phyloP scores from a whole-genome alignment of 2,797 vertebrate species.

The Coluber constrictor region DNA sequence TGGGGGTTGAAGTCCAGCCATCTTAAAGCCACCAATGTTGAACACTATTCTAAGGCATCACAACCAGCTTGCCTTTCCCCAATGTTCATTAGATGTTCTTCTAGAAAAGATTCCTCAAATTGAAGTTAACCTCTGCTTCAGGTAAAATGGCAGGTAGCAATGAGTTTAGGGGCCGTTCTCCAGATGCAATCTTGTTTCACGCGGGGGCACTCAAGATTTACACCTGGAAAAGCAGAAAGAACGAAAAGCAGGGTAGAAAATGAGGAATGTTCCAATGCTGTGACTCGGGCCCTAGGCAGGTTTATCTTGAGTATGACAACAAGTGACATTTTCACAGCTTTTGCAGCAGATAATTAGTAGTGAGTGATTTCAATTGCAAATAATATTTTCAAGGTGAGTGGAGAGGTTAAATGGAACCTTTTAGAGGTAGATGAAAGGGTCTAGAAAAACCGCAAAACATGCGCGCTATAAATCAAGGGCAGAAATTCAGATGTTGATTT shows the following conservation, averaged over 20 bases:
- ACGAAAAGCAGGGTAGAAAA: neutral
- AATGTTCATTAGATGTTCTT: neutral
- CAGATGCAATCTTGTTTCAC: neutral
- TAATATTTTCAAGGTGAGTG: slow-evolving; percentile 64
- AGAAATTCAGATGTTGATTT: neutral
- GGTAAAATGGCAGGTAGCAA: neutral
- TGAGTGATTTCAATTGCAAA: slow-evolving; percentile 68
- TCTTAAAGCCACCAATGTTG: neutral
- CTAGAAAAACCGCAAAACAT: slow-evolving; percentile 32
- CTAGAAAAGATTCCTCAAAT: neutral
- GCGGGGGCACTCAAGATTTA: slow-evolving; percentile 15
- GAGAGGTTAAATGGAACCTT: slow-evolving; percentile 63
- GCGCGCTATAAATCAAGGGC: slow-evolving; percentile 25
- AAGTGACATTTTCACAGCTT: slow-evolving; percentile 60
- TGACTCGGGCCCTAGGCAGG: neutral
- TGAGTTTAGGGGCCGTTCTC: neutral
- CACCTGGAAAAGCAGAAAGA: neutral
- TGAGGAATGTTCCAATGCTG: neutral
- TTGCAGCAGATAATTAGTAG: slow-evolving; percentile 61
- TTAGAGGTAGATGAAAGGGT: slow-evolving; percentile 48
- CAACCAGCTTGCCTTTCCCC: neutral
- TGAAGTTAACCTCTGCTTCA: neutral
- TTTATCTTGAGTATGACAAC: slow-evolving; percentile 41
- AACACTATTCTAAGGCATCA: neutral
- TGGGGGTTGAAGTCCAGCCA: neutral